Evolutionary conservation across 2,797 vertebrate genomes (phyloP).

Genomic region (Psittacula derbiana): DNA sequence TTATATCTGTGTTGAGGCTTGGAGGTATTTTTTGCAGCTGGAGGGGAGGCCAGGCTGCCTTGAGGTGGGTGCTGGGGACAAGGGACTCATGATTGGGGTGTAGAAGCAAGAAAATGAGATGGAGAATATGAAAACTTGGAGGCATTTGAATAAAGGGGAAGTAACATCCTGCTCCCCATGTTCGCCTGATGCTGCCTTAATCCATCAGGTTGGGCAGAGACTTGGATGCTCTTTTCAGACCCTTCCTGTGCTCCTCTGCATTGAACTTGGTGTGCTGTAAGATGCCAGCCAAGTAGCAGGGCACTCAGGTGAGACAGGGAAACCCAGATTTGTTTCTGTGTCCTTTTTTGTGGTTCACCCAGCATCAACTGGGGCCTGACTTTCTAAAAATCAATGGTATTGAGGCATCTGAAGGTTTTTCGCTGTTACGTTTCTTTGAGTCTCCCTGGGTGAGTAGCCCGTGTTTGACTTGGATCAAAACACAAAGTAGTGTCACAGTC

Average conservation of each 20-base stretch:
- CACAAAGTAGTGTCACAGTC: background rate
- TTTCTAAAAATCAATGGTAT: background rate
- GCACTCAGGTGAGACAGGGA: background rate
- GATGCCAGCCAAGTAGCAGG: background rate
- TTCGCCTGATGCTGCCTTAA: background rate
- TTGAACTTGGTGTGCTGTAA: background rate
- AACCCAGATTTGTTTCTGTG: background rate
- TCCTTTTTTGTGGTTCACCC: background rate
- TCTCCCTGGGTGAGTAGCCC: background rate
- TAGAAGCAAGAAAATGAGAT: background rate
- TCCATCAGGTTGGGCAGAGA: fast-evolving
- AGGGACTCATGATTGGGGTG: fast-evolving
- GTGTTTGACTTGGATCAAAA: background rate
- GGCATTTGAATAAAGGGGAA: background rate
- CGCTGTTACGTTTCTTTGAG: background rate
- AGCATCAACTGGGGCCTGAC: background rate
- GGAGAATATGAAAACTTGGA: background rate
- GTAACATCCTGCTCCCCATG: background rate
- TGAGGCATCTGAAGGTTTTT: background rate
- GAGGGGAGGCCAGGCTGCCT: background rate
- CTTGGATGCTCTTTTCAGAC: background rate
- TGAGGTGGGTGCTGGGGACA: fast-evolving
- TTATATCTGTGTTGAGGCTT: background rate
- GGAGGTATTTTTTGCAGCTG: background rate
- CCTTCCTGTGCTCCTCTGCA: background rate